A percentile compares a stretch with the other conserved stretches of the same genome.
phyloP scores from a whole-genome alignment of 2,888 invertebrate genomes.

The Melanophora roralis region DNA sequence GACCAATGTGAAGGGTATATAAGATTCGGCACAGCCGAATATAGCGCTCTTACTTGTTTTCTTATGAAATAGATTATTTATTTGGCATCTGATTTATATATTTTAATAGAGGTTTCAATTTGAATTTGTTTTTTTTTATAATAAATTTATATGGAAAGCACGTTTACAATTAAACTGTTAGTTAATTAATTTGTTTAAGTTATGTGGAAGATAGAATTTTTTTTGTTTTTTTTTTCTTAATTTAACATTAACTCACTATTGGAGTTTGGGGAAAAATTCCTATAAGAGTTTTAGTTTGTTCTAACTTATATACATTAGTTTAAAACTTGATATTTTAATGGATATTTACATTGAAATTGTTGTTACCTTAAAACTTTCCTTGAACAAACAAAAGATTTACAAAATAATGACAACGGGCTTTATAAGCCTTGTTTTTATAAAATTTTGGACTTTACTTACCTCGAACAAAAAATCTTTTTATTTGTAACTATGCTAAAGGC shows the following conservation, averaged over 20 bases:
- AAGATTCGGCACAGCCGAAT: no score
- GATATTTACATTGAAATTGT: no score
- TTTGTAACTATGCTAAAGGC: no score
- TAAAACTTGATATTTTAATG: no score
- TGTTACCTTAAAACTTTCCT: no score
- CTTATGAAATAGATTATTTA: neutral
- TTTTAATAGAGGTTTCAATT: neutral
- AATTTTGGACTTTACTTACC: no score
- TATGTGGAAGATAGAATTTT: conserved; percentile 23
- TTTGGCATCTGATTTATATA: conserved; percentile 1
- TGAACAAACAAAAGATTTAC: no score
- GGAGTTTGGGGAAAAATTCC: neutral
- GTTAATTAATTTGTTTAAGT: conserved; percentile 1
- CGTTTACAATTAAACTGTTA: neutral
- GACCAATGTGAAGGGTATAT: no score
- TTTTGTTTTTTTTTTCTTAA: neutral
- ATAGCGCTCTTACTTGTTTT: no score
- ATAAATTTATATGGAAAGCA: neutral
- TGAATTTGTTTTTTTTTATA: neutral
- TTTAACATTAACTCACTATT: conserved; percentile 1
- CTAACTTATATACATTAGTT: neutral
- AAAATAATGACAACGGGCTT: no score
- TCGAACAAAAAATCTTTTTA: no score
- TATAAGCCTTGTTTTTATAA: no score
- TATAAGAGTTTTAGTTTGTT: conserved; percentile 17